Evolutionary conservation across 2,888 invertebrate species (phyloP).

Genomic region (Scelioninae gen. 2): DNA sequence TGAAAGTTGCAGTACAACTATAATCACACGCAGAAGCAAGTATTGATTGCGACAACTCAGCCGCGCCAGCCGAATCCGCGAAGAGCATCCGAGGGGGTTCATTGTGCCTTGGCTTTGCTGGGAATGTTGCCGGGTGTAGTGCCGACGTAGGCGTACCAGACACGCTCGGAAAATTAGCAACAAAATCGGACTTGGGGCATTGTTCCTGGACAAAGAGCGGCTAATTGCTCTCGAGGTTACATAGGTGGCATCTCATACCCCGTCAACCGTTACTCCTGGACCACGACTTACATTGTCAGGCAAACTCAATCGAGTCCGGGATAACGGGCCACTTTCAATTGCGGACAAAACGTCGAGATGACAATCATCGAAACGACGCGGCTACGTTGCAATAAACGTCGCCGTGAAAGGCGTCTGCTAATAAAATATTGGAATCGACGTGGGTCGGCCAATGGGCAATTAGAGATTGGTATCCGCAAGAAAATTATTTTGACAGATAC

Average conservation of each 20-base stretch:
- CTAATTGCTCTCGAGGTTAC: conserved; percentile 14
- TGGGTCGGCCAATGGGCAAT: too few species aligned
- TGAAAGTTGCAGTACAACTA: conserved; percentile 21
- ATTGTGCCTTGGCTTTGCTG: too few species aligned
- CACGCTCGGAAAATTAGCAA: conserved; percentile 14
- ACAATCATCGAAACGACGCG: conserved; percentile 3
- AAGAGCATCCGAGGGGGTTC: conserved; percentile 5
- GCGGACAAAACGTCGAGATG: background rate
- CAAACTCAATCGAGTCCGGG: conserved; percentile 1
- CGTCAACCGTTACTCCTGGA: background rate
- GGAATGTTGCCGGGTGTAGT: background rate
- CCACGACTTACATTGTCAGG: conserved; percentile 9
- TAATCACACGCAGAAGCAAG: conserved; percentile 32
- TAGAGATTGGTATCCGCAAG: too few species aligned
- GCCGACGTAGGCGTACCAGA: too few species aligned
- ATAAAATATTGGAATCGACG: background rate
- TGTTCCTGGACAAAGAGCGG: conserved; percentile 14
- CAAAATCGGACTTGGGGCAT: background rate
- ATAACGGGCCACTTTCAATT: conserved; percentile 8
- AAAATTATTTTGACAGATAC: background rate
- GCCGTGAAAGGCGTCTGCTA: conserved; percentile 2
- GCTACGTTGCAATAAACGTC: background rate
- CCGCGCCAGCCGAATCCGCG: conserved; percentile 10
- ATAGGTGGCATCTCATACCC: background rate
- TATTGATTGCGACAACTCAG: conserved; percentile 29